Base-by-base conservation (phyloP, 23 tunicate genomes). In the Pegea sp. region DNA sequence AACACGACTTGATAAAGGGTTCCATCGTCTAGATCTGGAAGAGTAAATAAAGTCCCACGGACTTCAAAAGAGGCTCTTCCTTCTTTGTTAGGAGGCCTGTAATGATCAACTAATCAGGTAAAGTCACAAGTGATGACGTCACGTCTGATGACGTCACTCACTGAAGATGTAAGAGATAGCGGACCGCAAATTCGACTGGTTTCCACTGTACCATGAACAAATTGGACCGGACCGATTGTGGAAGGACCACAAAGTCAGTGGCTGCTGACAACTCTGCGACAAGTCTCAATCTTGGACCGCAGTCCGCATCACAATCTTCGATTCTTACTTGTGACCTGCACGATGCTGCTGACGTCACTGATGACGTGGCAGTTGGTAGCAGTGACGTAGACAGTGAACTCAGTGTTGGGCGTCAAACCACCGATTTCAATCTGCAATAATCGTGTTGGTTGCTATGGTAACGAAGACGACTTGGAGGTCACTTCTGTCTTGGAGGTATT, bases 341-440 rank as follows among this genome's bases (percentile, higher is more conserved):
- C 54, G 1, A 72, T 63, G n/a, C 30, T 58, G 5, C 70, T 31
- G 29, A 64, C 57, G 22, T 62, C 24, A 58, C 95, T 84, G 32
- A 26, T 63, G 49, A 68, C 76, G 66, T 84, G 95, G 56, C 34
- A 53, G 67, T 84, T 84, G 19, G 76, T 72, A 43, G 95, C 86
- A 34, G 48, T 33, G 3, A 84, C 76, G 3, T 33, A 29, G 62
- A 73, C 30, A 3, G 81, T 74, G 76, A 73, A 84, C 64, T 68
- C 64, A 1, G 71, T 72, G 71, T 84, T 74, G 30, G 95, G 76
- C 5, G 5, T 22, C 34, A 84, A 56, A 2, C 84, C 84, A 5
- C 26, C 29, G 0, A 84, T 51, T 21, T 54, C 13, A 38, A 38
- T 38, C 46, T 38, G 16, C 11, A n/a, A n/a, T n/a, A n/a, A n/a